Evolutionary conservation across 1,140 invertebrate species (phyloP).

Genomic region (Calephelis nemesis): DNA sequence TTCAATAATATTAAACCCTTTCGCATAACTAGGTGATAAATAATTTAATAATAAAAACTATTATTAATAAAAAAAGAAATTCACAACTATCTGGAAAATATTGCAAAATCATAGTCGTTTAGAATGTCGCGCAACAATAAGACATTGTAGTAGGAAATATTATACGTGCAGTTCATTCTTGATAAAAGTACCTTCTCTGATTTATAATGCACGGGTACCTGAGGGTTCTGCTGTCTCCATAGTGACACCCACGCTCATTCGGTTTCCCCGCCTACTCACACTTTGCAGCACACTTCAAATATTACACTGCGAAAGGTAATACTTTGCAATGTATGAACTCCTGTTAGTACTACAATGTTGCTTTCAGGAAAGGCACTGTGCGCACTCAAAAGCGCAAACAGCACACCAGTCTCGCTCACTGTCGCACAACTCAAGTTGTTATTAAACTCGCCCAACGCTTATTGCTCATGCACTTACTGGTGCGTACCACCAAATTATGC

Average conservation of each 20-base stretch:
- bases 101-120: no score
- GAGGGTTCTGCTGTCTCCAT: constrained; percentile 64
- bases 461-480: constrained; percentile 29
- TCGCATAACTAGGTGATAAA: constrained; percentile 2
- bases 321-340: constrained; percentile 40
- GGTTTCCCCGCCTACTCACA: constrained; percentile 41
- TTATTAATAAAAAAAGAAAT: no score
- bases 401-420: constrained; percentile 15
- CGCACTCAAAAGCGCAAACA: constrained; percentile 28
- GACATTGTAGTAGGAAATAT: no score
- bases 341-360: constrained; percentile 56
- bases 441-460: constrained; percentile 17
- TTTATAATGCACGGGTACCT: constrained; percentile 50
- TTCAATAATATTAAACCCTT: constrained; percentile 39
- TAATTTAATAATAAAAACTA: no score
- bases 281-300: constrained; percentile 6
- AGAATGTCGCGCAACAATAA: neutral
- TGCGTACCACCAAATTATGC: constrained; percentile 49
- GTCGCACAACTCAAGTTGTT: constrained; percentile 27
- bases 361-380: constrained; percentile 70
- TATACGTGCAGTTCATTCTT: neutral
- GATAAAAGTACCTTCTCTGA: constrained; percentile 34
- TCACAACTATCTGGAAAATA: no score
- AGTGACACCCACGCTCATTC: constrained; percentile 58
- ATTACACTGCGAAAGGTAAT: neutral